A percentile compares a stretch with the other conserved stretches of the same genome.
phyloP scores from a whole-genome alignment of 1,140 invertebrate species.

The Lordiphosa mommai region DNA sequence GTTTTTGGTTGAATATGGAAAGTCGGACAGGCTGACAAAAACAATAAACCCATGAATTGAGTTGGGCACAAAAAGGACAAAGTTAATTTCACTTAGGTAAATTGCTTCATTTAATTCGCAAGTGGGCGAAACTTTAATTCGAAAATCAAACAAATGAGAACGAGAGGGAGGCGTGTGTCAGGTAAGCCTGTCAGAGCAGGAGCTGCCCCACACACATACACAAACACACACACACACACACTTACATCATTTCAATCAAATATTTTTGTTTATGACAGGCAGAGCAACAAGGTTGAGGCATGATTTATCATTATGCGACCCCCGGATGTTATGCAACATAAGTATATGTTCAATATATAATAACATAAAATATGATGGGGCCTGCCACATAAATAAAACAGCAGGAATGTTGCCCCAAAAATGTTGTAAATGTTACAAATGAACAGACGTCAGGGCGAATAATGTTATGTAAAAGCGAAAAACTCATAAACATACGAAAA shows the following conservation, averaged over 20 bases:
- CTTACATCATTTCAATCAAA: conserved; percentile 58
- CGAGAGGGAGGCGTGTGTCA: conserved; percentile 21
- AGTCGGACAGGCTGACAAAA: conserved; percentile 19
- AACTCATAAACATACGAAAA: conserved; percentile 5
- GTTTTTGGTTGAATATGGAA: conserved; percentile 3
- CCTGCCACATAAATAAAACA: conserved; percentile 62
- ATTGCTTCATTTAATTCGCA: conserved; percentile 21
- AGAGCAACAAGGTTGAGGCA: conserved; percentile 27
- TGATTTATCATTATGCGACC: conserved; percentile 64
- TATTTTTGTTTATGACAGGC: conserved; percentile 64
- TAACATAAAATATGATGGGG: conserved; percentile 61
- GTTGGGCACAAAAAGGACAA: conserved; percentile 9
- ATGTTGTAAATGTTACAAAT: conserved; percentile 50
- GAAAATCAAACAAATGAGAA: conserved; percentile 1
- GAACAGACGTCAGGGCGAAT: conserved; percentile 36
- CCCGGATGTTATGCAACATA: conserved; percentile 55
- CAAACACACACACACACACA: background rate
- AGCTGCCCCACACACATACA: conserved; percentile 14
- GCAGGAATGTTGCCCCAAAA: conserved; percentile 23
- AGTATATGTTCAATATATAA: conserved; percentile 70
- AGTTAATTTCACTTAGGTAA: conserved; percentile 53
- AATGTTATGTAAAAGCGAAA: conserved; percentile 14
- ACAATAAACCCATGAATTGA: conserved; percentile 16
- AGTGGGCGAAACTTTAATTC: conserved; percentile 39
- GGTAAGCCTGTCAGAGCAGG: conserved; percentile 29